Conservation (phyloP, 1,140 invertebrate species). For the Littorina saxatilis region DNA sequence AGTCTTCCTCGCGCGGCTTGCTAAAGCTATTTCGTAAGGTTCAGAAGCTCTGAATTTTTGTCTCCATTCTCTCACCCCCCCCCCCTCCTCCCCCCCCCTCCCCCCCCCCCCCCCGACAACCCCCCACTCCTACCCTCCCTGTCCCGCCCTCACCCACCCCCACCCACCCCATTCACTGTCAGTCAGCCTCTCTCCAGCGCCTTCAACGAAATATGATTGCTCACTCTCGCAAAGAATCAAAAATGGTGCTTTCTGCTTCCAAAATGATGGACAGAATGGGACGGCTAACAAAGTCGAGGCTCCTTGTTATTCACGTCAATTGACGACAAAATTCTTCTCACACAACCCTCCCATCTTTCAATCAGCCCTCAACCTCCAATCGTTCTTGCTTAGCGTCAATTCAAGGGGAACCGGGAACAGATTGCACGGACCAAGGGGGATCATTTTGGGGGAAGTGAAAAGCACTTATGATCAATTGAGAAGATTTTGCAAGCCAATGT, state of each 20-base stretch:
- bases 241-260: constrained; percentile 8
- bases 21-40: no score
- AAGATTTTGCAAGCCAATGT: no score
- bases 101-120: background rate
- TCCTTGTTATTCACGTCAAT: constrained; percentile 29
- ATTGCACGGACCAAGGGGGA: no score
- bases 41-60: no score
- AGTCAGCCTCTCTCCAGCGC: background rate
- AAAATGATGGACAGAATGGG: constrained; percentile 24
- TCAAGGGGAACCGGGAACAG: no score
- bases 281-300: constrained; percentile 11
- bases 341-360: constrained; percentile 4
- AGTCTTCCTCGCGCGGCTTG: no score
- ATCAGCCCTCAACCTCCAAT: constrained; percentile 7
- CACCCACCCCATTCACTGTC: background rate
- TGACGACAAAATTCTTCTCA: constrained; percentile 29
- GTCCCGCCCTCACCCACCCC: background rate
- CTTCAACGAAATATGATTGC: constrained; percentile 30
- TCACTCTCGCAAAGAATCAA: constrained; percentile 25
- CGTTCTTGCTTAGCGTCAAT: no score
- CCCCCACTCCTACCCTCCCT: background rate
- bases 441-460: no score
- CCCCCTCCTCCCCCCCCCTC: no score
- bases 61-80: no score
- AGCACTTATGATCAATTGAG: no score